phyloP scores from a whole-genome alignment of 2,888 invertebrate genomes.

The Pycnomerus fuliginosus region DNA sequence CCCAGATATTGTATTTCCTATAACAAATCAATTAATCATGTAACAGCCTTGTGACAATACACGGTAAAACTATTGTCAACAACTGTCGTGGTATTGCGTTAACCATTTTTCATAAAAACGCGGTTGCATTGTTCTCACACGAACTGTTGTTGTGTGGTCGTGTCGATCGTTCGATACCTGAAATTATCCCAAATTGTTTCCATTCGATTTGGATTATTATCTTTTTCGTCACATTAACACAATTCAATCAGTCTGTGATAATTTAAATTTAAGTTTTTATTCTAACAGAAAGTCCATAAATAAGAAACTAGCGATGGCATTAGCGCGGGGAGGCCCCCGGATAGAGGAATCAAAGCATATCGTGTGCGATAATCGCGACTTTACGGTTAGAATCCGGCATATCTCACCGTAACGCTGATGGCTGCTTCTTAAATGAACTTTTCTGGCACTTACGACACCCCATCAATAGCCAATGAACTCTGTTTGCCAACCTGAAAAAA shows the following conservation, averaged over 20 bases:
- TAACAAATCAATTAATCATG: conserved; percentile 26
- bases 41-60: conserved; percentile 29
- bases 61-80: conserved; percentile 29
- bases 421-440: conserved; percentile 30
- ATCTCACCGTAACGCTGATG: conserved; percentile 46
- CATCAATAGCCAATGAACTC: conserved; percentile 12
- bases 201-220: conserved; percentile 24
- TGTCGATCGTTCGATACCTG: conserved; percentile 25
- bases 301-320: conserved; percentile 12
- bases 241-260: conserved; percentile 6
- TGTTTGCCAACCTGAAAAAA: conserved; percentile 8
- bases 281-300: conserved; percentile 9
- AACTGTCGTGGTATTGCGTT: conserved; percentile 29
- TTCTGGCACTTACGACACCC: conserved; percentile 16
- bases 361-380: conserved; percentile 48
- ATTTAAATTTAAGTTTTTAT: no score
- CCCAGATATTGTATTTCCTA: no score
- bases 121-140: conserved; percentile 23
- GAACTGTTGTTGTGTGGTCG: conserved; percentile 25
- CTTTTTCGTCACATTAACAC: conserved; percentile 19
- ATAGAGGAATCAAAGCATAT: conserved; percentile 24
- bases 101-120: conserved; percentile 30
- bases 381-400: conserved; percentile 43
- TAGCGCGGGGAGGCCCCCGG: conserved; percentile 12
- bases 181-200: conserved; percentile 24